phyloP scores from a whole-genome alignment of 1,140 invertebrate species.

The Aphidius ervi region DNA sequence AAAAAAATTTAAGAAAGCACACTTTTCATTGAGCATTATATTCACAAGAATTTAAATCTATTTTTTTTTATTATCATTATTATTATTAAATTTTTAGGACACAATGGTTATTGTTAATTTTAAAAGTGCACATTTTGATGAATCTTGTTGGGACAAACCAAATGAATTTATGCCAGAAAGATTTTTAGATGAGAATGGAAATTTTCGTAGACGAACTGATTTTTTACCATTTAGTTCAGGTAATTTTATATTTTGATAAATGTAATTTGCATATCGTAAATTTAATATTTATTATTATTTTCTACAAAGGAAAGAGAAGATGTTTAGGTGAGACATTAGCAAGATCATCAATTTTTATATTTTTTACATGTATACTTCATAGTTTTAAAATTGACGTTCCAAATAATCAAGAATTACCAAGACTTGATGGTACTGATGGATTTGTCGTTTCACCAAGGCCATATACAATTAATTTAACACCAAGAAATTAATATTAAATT shows the following conservation, averaged over 20 bases:
- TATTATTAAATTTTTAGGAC: constrained; percentile 48
- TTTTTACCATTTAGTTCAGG: constrained; percentile 70
- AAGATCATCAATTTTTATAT: constrained; percentile 55
- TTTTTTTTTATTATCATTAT: neutral
- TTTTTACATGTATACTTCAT: constrained; percentile 54
- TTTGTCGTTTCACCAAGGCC: constrained; percentile 53
- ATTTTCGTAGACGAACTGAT: constrained; percentile 56
- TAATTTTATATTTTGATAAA: constrained; percentile 37
- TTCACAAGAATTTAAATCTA: constrained; percentile 9
- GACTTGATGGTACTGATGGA: constrained; percentile 48
- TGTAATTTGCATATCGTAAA: neutral
- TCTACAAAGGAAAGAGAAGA: constrained; percentile 56
- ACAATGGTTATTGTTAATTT: constrained; percentile 65
- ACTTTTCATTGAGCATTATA: neutral
- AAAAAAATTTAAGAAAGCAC: constrained; percentile 2
- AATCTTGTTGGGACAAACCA: constrained; percentile 65
- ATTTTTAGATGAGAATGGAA: constrained; percentile 63
- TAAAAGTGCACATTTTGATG: constrained; percentile 66
- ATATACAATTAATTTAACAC: constrained; percentile 40
- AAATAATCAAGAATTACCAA: constrained; percentile 36
- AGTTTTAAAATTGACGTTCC: constrained; percentile 50
- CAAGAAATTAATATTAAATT: constrained; percentile 11
- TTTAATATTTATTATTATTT: neutral
- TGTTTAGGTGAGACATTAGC: constrained; percentile 63
- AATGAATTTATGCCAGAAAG: constrained; percentile 67